Conservation (phyloP, 2,797 vertebrate species). For the Megaceryle alcyon region DNA sequence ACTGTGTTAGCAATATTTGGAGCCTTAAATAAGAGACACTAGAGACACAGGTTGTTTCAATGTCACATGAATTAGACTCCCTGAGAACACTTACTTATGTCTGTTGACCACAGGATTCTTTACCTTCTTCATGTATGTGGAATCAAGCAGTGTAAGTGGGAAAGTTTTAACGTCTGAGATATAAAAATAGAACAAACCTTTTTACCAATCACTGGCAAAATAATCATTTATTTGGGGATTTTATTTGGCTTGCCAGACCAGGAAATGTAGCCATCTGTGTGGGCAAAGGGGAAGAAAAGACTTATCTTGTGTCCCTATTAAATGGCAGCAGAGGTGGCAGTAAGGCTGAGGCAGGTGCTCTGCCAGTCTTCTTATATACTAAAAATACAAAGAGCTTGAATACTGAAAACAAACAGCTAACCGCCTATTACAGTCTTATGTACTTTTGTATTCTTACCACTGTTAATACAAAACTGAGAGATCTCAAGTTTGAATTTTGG, state of each 20-base stretch:
- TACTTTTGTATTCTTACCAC: background rate
- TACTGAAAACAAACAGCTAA: background rate
- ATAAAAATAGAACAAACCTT: background rate
- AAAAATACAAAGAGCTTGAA: background rate
- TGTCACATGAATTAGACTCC: background rate
- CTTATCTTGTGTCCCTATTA: background rate
- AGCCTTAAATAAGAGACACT: background rate
- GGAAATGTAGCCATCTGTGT: background rate
- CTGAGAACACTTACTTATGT: background rate
- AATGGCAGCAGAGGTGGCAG: background rate
- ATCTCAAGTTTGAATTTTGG: no score
- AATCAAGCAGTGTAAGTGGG: background rate
- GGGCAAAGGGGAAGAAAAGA: background rate
- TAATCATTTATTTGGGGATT: background rate
- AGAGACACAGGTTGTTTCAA: background rate
- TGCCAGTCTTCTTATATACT: background rate
- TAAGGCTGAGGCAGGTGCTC: background rate
- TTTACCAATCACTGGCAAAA: background rate
- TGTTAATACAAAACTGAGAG: background rate
- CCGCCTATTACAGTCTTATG: background rate
- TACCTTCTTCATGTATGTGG: background rate
- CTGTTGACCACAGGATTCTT: background rate
- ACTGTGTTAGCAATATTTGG: background rate
- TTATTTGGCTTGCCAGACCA: background rate
- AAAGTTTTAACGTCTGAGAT: background rate